phyloP scores from a whole-genome alignment of 2,888 invertebrate species.

The Plemyria rubiginata region DNA sequence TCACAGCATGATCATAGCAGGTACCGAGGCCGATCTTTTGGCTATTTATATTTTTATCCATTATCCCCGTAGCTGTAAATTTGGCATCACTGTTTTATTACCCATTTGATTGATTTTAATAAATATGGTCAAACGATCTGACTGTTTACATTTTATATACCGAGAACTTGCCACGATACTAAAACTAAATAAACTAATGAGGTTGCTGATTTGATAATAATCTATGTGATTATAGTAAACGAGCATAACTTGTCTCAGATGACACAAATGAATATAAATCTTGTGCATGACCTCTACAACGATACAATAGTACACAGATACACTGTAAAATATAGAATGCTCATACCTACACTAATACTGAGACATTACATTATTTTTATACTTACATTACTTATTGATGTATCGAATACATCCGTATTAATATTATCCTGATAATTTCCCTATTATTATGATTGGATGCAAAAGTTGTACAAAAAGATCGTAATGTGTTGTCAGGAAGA shows the following conservation, averaged over 20 bases:
- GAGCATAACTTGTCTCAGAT: constrained; percentile 6
- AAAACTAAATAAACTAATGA: constrained; percentile 8
- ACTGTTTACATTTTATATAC: background rate
- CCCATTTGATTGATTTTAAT: background rate
- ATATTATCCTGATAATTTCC: constrained; percentile 23
- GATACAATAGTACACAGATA: constrained; percentile 23
- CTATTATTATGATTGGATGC: constrained; percentile 30
- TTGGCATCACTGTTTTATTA: background rate
- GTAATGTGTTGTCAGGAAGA: constrained; percentile 54
- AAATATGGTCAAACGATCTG: background rate
- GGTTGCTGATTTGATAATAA: constrained; percentile 12
- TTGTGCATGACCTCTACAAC: constrained; percentile 29
- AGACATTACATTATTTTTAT: constrained; percentile 23
- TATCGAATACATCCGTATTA: constrained; percentile 30
- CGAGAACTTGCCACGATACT: constrained; percentile 1
- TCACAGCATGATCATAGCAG: background rate
- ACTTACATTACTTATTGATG: constrained; percentile 26
- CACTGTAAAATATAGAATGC: constrained; percentile 31
- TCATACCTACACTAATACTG: constrained; percentile 31
- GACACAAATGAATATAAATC: constrained; percentile 26
- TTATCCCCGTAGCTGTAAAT: background rate
- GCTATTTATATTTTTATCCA: background rate
- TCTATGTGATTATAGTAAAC: constrained; percentile 8
- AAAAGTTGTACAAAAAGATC: constrained; percentile 17
- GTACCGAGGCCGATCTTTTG: background rate